Evolutionary conservation across 2,888 invertebrate species (phyloP), one percentile per base, ranked within the genome.

Genomic region (Subacronicta megacephala): DNA sequence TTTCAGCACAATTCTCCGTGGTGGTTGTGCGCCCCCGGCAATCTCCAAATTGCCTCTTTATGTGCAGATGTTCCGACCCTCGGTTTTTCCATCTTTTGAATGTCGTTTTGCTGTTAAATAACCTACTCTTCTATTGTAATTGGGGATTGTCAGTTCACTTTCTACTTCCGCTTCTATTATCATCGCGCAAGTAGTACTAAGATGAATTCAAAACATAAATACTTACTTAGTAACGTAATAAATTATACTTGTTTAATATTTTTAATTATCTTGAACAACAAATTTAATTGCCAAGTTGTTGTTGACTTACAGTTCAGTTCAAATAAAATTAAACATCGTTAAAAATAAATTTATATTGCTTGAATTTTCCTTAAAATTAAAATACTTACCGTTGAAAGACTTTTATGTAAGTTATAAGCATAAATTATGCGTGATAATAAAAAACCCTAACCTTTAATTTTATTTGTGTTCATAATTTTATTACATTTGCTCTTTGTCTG

Each of bases 11-110:
- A 93, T 93, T 90, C 92, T 87, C 87, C 84, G 88, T 87, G 89
- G 88, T 87, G 87, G 93, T 85, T 83, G 90, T 85, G 82, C 90
- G 93, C 93, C 93, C 90, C 89, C 89, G 93, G 93, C 93, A 94
- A 94, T 94, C 90, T 93, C 89, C 93, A 94, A 94, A 94, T 94
- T 94, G 93, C 93, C 93, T 93, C 93, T 94, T 94, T 94, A 93
- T 93, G 93, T 92, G 90, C 93, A 93, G 93, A 94, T 92, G 93
- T 92, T 91, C 90, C 93, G 85, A 91, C 92, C 92, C 93, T 90
- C 92, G 90, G 90, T 89, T 92, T 91, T 93, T 90, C 91, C 91
- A 89, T 93, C 93, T 93, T 92, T 93, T 93, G 91, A 93, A 93
- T 93, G 93, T 93, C 93, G 90, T 91, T 93, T 92, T 90, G 90